Base-by-base conservation (phyloP, 2,888 invertebrate genomes). In the Schrankia costaestrigalis region DNA sequence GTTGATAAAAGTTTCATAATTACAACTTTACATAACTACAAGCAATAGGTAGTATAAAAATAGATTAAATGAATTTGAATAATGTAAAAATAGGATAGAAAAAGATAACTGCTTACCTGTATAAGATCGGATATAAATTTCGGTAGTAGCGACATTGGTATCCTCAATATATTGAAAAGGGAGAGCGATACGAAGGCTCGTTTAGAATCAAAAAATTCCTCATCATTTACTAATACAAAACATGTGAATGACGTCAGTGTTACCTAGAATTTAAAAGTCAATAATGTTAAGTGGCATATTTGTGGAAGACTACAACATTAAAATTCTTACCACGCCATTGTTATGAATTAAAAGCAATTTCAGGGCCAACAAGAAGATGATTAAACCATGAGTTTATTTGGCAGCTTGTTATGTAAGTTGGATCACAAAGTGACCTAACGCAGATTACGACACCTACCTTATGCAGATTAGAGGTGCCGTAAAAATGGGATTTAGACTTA, bases 121-220 rank as follows among this genome's bases (percentile, higher is more conserved):
- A 96, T 94, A 80, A 95, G 89, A 85, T 94, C 95, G 70, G 94
- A 93, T 75, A 98, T 95, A 90, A 97, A 93, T 93, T 97, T 96
- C 70, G 98, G 97, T 83, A 97, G 92, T 94, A 98, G 95, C 71
- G 96, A 95, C 84, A 99, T 91, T 63, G 98, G 98, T 78, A 97
- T 96, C 77, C 98, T 92, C 66, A 99, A 92, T 66, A 98, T 97
- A 90, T 98, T 98, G 92, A 99, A 97, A 78, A 98, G 93, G 72
- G 98, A 95, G 70, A 99, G 91, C 64, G 98, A 95, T 60, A 98
- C 97, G 89, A 99, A 99, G 67, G 98, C 98, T 78, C 92, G 96
- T 81, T 93, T 90, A 64, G 97, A 93, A 83, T 96, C 94, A 77
- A 98, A 90, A 51, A 93, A 91, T 83, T 97, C 93, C 37, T 91